phyloP scores from a whole-genome alignment of 2,113 vertebrate genomes.

The Siniperca knerii region DNA sequence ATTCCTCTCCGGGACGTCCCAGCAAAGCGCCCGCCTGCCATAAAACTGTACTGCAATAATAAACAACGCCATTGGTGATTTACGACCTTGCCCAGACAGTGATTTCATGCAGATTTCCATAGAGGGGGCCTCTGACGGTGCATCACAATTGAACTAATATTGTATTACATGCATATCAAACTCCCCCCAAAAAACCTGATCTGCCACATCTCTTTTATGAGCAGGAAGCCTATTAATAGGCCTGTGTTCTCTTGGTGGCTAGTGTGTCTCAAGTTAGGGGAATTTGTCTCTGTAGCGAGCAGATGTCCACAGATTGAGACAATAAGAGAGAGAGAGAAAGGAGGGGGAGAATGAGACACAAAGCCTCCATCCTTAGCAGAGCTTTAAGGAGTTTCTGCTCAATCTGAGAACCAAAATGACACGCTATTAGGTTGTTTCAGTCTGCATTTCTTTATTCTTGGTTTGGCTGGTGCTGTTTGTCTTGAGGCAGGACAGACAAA shows the following conservation, averaged over 20 bases:
- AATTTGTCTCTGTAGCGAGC: conserved; percentile 74
- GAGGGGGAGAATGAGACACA: conserved; percentile 17
- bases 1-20: conserved; percentile 74
- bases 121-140: conserved; percentile 79
- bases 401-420: conserved; percentile 52
- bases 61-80: conserved; percentile 84
- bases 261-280: conserved; percentile 79
- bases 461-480: conserved; percentile 62
- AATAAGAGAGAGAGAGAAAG: conserved; percentile 32
- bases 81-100: conserved; percentile 85
- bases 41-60: conserved; percentile 80
- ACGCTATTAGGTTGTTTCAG: conserved; percentile 32
- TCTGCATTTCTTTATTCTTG: conserved; percentile 43
- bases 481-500: conserved; percentile 55
- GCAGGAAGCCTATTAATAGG: conserved; percentile 85
- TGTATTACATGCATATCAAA: conserved; percentile 87
- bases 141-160: conserved; percentile 86
- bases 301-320: conserved; percentile 73
- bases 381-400: conserved; percentile 44
- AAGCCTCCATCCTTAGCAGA: conserved; percentile 30
- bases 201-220: conserved; percentile 82
- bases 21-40: conserved; percentile 71
- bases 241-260: conserved; percentile 79
- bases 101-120: conserved; percentile 88
- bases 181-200: conserved; percentile 82